Evolutionary conservation across 2,888 invertebrate species (phyloP).

Genomic region (Nephrotoma guestfalica): DNA sequence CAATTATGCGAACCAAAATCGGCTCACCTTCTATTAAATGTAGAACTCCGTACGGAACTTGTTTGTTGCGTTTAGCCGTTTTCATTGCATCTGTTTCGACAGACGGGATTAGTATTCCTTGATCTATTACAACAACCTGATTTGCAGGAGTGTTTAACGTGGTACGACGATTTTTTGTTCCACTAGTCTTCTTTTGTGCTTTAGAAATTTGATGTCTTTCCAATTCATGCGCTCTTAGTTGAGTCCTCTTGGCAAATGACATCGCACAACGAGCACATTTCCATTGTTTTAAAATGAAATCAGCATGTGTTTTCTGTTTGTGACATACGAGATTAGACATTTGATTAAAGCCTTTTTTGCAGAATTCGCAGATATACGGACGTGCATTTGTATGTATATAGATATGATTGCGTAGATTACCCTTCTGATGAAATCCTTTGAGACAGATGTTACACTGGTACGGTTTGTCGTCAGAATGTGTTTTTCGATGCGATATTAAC

Average conservation of each 20-base stretch:
- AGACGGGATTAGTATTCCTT: conserved; percentile 14
- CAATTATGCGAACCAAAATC: conserved; percentile 51
- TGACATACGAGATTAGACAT: conserved; percentile 69
- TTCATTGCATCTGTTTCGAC: conserved; percentile 34
- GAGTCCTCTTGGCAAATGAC: conserved; percentile 10
- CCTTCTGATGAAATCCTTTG: conserved; percentile 71
- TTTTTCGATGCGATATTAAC: conserved; percentile 65
- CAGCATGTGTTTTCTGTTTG: conserved; percentile 27
- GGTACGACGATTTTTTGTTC: background rate
- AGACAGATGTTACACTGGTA: conserved; percentile 59
- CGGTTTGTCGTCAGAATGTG: conserved; percentile 57
- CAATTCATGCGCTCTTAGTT: conserved; percentile 11
- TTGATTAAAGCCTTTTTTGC: conserved; percentile 64
- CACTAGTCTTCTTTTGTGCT: conserved; percentile 2
- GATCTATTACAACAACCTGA: background rate
- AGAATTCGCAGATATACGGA: conserved; percentile 60
- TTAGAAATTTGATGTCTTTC: conserved; percentile 9
- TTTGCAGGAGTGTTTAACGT: background rate
- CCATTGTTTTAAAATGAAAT: conserved; percentile 8
- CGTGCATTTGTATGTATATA: conserved; percentile 66
- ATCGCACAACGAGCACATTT: conserved; percentile 9
- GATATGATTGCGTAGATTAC: conserved; percentile 62
- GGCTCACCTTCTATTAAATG: conserved; percentile 51
- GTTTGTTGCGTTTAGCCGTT: conserved; percentile 44
- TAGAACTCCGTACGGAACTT: conserved; percentile 55